Conservation (phyloP, 2,113 vertebrate species). For the Callionymus lyra region DNA sequence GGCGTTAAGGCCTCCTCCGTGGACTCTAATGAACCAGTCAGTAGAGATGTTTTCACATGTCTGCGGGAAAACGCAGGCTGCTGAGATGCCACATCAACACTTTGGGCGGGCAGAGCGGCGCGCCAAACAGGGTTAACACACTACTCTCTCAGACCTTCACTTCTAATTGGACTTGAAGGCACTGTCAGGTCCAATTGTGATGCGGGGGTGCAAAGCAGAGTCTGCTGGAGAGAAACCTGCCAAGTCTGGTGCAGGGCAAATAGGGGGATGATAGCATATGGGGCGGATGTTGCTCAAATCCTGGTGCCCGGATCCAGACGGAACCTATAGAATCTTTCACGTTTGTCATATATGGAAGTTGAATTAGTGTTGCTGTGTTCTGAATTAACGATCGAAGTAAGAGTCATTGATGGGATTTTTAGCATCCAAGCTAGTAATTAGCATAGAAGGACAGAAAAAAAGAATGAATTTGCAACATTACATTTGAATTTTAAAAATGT, state of each 20-base stretch:
- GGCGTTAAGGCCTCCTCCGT: constrained; percentile 14
- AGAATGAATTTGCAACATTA: too few relatives aligned
- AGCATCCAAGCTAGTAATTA: too few relatives aligned
- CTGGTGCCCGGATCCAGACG: constrained; percentile 14
- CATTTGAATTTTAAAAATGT: too few relatives aligned
- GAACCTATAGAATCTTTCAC: too few relatives aligned
- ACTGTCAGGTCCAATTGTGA: constrained; percentile 64
- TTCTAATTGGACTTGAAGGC: constrained; percentile 69
- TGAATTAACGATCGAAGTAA: too few relatives aligned
- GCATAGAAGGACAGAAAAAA: too few relatives aligned
- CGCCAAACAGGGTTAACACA: constrained; percentile 54
- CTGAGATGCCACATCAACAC: constrained; percentile 47
- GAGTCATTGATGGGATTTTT: too few relatives aligned
- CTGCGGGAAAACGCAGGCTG: constrained; percentile 26
- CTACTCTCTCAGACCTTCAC: constrained; percentile 46
- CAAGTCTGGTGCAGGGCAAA: constrained; percentile 46
- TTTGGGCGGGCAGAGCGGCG: constrained; percentile 34
- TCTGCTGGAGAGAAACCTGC: constrained; percentile 57
- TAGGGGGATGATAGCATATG: constrained; percentile 20
- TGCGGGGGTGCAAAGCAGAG: constrained; percentile 44
- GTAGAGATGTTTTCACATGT: constrained; percentile 40
- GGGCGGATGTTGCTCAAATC: constrained; percentile 19
- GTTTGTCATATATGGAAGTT: not conserved
- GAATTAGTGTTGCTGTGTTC: too few relatives aligned
- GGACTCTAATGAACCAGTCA: constrained; percentile 41